Evolutionary conservation across 2,797 vertebrate species (phyloP), one percentile per base, ranked within the genome.

Genomic region (Sylvilagus floridanus): DNA sequence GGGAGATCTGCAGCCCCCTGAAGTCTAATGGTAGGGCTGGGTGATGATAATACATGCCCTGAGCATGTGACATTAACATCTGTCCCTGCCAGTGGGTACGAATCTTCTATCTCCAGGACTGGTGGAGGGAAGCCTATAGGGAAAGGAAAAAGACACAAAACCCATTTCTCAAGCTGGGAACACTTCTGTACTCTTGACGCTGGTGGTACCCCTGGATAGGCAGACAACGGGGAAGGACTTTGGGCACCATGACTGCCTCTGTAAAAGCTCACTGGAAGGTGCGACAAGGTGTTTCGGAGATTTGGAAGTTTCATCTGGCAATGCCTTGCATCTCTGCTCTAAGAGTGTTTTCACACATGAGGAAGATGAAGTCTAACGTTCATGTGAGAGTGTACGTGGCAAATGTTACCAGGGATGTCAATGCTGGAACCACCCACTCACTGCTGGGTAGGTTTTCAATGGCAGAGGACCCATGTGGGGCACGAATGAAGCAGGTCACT

Each of bases 41-140:
- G 84, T 66, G 95, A 96, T 66, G 96, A 96, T 82, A 96, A n/a
- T 30, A 57, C n/a, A 71, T 97, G 89, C 16, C 94, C 89, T 0
- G 77, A 91, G 90, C 95, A 97, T 72, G 95, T 96, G 63, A 97
- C 91, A 5, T 95, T 96, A 57, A 96, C 47, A 0, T 84, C 91
- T 19, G 89, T 96, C 57, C 96, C 97, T 78, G 90, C 96, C 89
- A 76, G 24, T 0, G 93, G 87, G 52, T 94, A 62, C 76, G 86
- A 72, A 37, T 96, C 95, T 77, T 95, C 63, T 47, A 96, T 76
- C 86, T 97, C 91, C 32, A 97, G 89, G 65, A 97, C 0, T 50
- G 95, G 96, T 42, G 91, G 96, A 28, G 96, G 96, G 81, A 96
- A 97, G 71, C 87, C 97, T 97, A 1, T 28, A 71, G 77, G 63